Percentiles rank a stretch among this genome's conserved stretches.
phyloP scores from a whole-genome alignment of 2,113 vertebrate genomes.

The Scytalopus superciliaris region DNA sequence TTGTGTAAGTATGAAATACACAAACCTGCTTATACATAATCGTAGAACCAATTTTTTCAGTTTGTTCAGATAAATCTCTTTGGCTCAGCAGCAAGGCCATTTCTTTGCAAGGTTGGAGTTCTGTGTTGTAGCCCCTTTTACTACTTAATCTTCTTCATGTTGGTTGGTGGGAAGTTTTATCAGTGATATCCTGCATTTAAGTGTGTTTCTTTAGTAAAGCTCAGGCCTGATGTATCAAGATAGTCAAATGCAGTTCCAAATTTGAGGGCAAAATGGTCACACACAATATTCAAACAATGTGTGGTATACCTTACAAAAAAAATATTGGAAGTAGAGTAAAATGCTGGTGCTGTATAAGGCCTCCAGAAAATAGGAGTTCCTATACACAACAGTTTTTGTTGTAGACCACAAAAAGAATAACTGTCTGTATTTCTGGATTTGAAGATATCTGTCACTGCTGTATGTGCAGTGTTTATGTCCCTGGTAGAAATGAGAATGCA shows the following conservation, averaged over 20 bases:
- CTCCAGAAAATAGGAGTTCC: neutral
- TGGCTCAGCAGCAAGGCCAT: neutral
- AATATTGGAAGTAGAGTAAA: neutral
- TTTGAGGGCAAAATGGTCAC: neutral
- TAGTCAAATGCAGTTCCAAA: neutral
- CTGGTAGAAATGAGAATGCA: neutral
- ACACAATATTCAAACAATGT: neutral
- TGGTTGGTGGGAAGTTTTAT: neutral
- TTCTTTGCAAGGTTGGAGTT: neutral
- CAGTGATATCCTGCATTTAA: neutral
- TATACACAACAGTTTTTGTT: neutral
- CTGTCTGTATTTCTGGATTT: neutral
- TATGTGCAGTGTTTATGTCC: neutral
- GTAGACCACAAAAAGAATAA: neutral
- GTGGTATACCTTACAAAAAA: neutral
- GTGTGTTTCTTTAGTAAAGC: constrained; percentile 21
- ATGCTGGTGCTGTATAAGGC: neutral
- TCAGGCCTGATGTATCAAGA: neutral
- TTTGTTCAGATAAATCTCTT: neutral
- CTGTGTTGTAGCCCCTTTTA: neutral
- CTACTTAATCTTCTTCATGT: neutral
- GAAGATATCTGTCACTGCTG: neutral
- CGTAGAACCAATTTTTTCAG: neutral
- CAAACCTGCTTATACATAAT: neutral
- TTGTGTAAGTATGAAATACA: neutral